A percentile compares a stretch with the other conserved stretches of the same genome.
phyloP scores from a whole-genome alignment of 2,888 invertebrate species.

The Carterocephalus palaemon region DNA sequence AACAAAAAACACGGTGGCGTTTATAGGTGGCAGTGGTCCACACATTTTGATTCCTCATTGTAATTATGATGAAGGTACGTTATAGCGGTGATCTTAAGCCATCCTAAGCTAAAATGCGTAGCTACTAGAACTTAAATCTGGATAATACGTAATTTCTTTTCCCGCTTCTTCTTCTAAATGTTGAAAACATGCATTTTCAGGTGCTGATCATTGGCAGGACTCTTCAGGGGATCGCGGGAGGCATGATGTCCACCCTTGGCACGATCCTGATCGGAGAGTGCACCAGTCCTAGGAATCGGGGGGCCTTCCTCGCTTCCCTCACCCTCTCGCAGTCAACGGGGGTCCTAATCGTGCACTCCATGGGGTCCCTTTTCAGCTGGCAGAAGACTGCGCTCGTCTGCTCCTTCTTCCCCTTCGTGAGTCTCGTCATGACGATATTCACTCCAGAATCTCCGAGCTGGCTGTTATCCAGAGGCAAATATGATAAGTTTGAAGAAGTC shows the following conservation, averaged over 20 bases:
- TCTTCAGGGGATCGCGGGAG: slow-evolving; percentile 10
- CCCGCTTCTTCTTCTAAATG: too few relatives aligned
- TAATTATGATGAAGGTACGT: too few relatives aligned
- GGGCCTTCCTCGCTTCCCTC: slow-evolving; percentile 68
- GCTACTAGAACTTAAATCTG: too few relatives aligned
- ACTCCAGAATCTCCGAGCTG: slow-evolving; percentile 79
- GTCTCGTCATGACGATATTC: slow-evolving; percentile 39
- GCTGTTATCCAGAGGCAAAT: slow-evolving; percentile 66
- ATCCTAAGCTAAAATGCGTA: too few relatives aligned
- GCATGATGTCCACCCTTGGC: slow-evolving; percentile 26
- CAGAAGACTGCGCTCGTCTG: slow-evolving; percentile 52
- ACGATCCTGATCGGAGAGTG: slow-evolving; percentile 59
- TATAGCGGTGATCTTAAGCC: too few relatives aligned
- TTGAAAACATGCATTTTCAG: too few relatives aligned
- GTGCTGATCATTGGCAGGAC: slow-evolving; percentile 5
- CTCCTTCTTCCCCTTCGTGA: slow-evolving; percentile 48
- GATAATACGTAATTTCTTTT: too few relatives aligned
- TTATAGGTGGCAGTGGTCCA: too few relatives aligned
- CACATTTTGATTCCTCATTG: too few relatives aligned
- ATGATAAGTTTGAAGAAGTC: slow-evolving; percentile 61
- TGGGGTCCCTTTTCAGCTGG: slow-evolving; percentile 76
- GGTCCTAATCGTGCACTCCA: slow-evolving; percentile 69
- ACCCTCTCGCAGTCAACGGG: slow-evolving; percentile 73
- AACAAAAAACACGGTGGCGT: too few relatives aligned
- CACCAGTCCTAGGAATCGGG: slow-evolving; percentile 70